Base-by-base conservation (phyloP, 2,113 vertebrate species). In the Brachypodius melanocephalos region DNA sequence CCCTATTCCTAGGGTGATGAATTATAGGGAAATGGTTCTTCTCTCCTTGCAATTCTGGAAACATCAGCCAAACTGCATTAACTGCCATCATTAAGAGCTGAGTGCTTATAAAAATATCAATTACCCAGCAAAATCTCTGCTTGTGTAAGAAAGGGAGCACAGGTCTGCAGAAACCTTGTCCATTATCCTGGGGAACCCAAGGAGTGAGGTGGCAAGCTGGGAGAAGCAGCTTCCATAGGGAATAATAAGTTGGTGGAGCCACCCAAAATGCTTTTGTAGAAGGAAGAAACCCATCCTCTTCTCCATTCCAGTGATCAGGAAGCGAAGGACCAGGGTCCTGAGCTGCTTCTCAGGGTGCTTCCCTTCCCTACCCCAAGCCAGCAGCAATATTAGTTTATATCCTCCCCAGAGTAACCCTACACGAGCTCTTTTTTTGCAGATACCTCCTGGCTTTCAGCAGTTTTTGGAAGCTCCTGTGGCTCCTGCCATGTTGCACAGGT, bases 211-310 rank as follows among this genome's bases (percentile, higher is more conserved):
- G 22, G 8, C 26, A 69, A n/a, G 26, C 26, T 51, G 46, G n/a
- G 72, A 51, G 17, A 85, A 86, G 40, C 25, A 43, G 17, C 22
- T 69, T 65, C 43, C 1, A 1, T 7, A 4, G 32, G 18, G 32
- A 68, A 20, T 1, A 0, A 36, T 16, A 13, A 28, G 17, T 17
- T 8, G 2, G 2, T 42, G 34, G n/a, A 17, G 17, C 16, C 46
- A 61, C 29, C 45, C 54, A 26, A 57, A 90, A 51, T 9, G 8
- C 8, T 42, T 66, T 8, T 62, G 20, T 16, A 74, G 48, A 84
- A 71, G 34, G 29, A 88, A 68, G 10, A 22, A 78, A 52, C 14
- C 14, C 24, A 42, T 51, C 20, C 28, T 29, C 58, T 79, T 68
- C 25, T 66, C 36, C 29, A 8, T 77, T 45, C 22, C 36, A 45